Evolutionary conservation across 2,797 vertebrate genomes (phyloP).

Genomic region (Staurois parvus): DNA sequence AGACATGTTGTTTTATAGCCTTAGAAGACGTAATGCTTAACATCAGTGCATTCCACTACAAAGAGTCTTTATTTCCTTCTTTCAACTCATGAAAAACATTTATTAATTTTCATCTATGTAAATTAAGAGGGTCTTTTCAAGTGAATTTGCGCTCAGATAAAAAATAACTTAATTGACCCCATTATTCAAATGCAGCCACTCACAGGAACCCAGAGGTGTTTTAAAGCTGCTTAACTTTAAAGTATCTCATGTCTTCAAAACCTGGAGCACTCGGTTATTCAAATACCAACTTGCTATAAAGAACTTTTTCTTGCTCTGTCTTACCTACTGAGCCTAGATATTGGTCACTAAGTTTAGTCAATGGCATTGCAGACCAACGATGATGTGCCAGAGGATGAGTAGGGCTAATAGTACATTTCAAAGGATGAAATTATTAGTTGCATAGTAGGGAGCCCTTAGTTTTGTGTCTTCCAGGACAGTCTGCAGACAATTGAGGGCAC

Average conservation of each 20-base stretch:
- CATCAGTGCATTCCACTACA: conserved; percentile 11
- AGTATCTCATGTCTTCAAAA: neutral
- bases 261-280: no score
- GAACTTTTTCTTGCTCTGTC: no score
- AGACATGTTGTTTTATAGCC: conserved; percentile 19
- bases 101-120: neutral
- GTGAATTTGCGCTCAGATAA: neutral
- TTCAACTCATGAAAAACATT: neutral
- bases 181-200: neutral
- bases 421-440: no score
- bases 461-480: no score
- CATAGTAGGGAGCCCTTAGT: no score
- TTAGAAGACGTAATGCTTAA: conserved; percentile 16
- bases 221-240: neutral
- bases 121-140: neutral
- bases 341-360: no score
- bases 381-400: no score
- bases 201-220: neutral
- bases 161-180: neutral
- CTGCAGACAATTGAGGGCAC: no score
- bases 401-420: no score
- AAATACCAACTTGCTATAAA: no score
- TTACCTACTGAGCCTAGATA: no score
- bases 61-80: neutral
- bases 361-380: no score